Evolutionary conservation across 2,888 invertebrate genomes (phyloP), one percentile per base, ranked within the genome.

Genomic region (Eurytoma californica): DNA sequence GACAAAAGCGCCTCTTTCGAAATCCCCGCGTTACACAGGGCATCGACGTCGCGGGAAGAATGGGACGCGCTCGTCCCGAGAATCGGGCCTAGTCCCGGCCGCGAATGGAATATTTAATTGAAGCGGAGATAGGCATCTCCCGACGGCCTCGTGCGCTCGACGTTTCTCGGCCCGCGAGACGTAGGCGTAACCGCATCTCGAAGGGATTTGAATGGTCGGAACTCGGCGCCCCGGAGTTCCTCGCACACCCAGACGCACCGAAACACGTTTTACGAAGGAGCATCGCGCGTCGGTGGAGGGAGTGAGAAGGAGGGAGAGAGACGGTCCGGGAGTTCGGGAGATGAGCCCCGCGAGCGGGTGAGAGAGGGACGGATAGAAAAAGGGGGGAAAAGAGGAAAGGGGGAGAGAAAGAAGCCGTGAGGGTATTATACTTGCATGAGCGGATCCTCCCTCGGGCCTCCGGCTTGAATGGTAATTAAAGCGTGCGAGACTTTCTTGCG

Each of bases 391-490:
- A 77, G 81, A 82, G 78, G 53, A 74, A 79, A 66, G 73, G 82
- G 78, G 53, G 74, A 79, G 69, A 76, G 82, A 28, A 80, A 73
- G 73, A 73, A 79, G 69, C 73, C 72, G 61, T 67, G 65, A 80
- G 81, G 75, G 82, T 85, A 86, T 86, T 86, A 86, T 86, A 86
- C 86, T 86, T 86, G 85, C 86, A 86, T 86, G 86, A 86, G 83
- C 81, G 80, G 81, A 80, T 83, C 84, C 77, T 83, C 80, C 74
- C 65, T 80, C 67, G 82, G 81, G 84, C 84, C 85, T 84, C 82
- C 82, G 84, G 86, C 84, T 80, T 84, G 83, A 86, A 86, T 86
- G 84, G 84, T 85, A 86, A 86, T 86, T 86, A 86, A 86, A 86
- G 83, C 84, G 84, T 84, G 58, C 57, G 70, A 68, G 75, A 58